Base-by-base conservation (phyloP, 2,797 vertebrate species). In the Phylloscopus collybita region DNA sequence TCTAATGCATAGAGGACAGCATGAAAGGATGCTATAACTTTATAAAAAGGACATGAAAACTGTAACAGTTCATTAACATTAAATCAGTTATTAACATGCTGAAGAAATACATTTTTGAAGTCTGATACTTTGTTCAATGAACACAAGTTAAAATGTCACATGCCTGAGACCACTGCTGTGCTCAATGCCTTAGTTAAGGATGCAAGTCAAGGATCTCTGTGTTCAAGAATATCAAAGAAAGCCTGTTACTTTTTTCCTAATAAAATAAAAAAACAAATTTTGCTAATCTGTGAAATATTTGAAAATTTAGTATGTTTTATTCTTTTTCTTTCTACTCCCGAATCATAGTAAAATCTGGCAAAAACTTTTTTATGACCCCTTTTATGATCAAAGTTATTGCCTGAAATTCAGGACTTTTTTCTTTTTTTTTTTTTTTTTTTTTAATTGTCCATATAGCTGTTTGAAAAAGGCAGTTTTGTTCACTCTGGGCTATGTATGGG, bases 1-100 rank as follows among this genome's bases (percentile, higher is more conserved):
- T 96, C 93, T 97, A 96, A 97, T 94, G 91, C 92, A 96, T 74
- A 96, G 96, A 96, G 87, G 95, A 97, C 84, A 94, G 96, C 96
- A 96, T 91, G 95, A 97, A 91, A 97, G 94, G 94, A 96, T 96
- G 91, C 88, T 97, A 95, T 74, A 97, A 92, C 85, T 97, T 96
- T 86, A 95, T 91, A 95, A 96, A 97, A 96, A 96, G 79, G 75
- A 85, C 80, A 93, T 34, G 70, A 81, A 86, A 96, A 88, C 71
- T 82, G 66, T 87, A 97, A 95, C 90, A 95, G 96, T 97, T 96
- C 93, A 92, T 96, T 86, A 97, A 96, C 95, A 97, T 95, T 97
- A 97, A 97, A 93, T 95, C 42, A 96, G 89, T 96, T 97, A 93
- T 93, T 95, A 97, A 85, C 78, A 94, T 97, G 97, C 89, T 95